phyloP scores from a whole-genome alignment of 2,888 invertebrate species.

The Lycaena phlaeas region DNA sequence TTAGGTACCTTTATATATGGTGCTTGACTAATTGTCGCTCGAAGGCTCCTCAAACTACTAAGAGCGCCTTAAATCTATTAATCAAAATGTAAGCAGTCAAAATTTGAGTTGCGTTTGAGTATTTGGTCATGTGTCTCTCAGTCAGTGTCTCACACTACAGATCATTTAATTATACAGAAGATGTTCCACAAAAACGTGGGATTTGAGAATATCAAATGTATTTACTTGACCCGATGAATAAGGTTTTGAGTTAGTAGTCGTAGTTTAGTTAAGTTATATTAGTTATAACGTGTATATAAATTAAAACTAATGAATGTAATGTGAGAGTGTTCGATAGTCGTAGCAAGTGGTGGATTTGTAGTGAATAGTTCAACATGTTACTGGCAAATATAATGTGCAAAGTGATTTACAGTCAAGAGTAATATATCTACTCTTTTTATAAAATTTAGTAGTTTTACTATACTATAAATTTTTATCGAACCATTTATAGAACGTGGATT shows the following conservation, averaged over 20 bases:
- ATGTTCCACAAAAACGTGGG: neutral
- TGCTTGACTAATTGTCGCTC: too few relatives aligned
- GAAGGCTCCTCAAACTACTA: too few relatives aligned
- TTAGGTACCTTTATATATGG: too few relatives aligned
- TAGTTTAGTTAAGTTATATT: slow-evolving; percentile 50
- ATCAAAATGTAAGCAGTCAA: too few relatives aligned
- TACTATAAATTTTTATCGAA: slow-evolving; percentile 7
- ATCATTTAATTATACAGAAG: neutral
- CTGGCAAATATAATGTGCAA: neutral
- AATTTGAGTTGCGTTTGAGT: too few relatives aligned
- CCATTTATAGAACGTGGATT: slow-evolving; percentile 9
- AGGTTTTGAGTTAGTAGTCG: slow-evolving; percentile 28
- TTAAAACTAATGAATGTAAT: slow-evolving; percentile 64
- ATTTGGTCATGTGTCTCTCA: too few relatives aligned
- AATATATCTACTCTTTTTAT: slow-evolving; percentile 7
- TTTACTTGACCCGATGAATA: neutral
- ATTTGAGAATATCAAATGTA: neutral
- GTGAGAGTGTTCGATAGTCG: slow-evolving; percentile 71
- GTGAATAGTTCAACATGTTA: slow-evolving; percentile 37
- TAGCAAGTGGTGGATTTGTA: slow-evolving; percentile 62
- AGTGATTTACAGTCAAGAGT: slow-evolving; percentile 10
- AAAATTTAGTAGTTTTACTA: slow-evolving; percentile 8
- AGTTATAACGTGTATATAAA: slow-evolving; percentile 67
- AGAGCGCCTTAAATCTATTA: too few relatives aligned
- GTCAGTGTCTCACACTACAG: too few relatives aligned